Evolutionary conservation across 2,797 vertebrate genomes (phyloP), one percentile per base, ranked within the genome.

Genomic region (Gobio occitaniae): DNA sequence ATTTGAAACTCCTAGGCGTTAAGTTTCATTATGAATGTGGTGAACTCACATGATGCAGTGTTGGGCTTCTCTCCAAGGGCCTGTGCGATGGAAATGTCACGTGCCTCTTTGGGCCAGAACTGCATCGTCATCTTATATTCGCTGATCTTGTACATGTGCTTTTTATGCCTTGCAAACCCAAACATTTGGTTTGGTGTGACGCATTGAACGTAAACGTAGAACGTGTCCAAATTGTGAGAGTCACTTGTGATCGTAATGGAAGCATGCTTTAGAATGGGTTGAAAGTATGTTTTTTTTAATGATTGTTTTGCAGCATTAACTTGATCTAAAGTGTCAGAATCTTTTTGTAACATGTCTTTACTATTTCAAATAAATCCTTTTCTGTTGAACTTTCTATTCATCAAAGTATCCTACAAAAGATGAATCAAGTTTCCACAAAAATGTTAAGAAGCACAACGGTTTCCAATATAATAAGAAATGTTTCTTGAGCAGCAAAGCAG

Each of bases 11-110:
- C 61, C 10, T n/a, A 9, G 54, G 38, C 4, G 19, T 84, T 50
- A 71, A 50, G 83, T 79, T 84, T 79, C 52, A 29, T 50, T 79
- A 32, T 63, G 41, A 79, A 25, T 79, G 83, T 63, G 75, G 83
- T 25, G 12, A 61, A 48, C 36, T 79, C 54, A 50, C 21, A 61
- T 61, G 83, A 70, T 8, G 8, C 29, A 65, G 25, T 29, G 19
- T 44, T 13, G 25, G 52, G 48, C n/a, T 78, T 52, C 29, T 56
- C 48, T 78, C 38, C 63, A 17, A n/a, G 25, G 6, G 16, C 10
- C 3, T 12, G 63, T 71, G 74, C 25, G 9, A 44, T 56, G 7
- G 50, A 29, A 81, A 15, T 56, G 50, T 71, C 66, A 81, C 1
- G 3, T 69, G 32, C 29, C 32, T 69, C 32, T 54, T 25, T 59